These are phyloP conservation scores for Paradisaea rubra DNA, from an alignment of 2,113 vertebrate species.

Conservation along the genomic window DNA sequence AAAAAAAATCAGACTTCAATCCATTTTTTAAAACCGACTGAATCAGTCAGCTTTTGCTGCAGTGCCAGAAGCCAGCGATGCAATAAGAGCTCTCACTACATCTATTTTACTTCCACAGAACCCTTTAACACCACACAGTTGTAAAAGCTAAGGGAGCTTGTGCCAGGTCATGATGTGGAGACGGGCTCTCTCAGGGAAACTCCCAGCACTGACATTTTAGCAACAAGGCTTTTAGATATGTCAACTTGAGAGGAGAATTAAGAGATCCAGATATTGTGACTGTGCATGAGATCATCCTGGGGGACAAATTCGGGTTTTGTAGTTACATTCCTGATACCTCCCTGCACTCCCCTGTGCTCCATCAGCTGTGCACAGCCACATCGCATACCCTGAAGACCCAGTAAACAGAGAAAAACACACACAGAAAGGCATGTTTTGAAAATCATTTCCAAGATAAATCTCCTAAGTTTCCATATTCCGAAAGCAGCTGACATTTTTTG, in stretches of 20 bases:
- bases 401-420: neutral
- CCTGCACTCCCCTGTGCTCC: neutral
- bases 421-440: neutral
- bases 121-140: neutral
- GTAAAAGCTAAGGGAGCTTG: slow-evolving; percentile 23
- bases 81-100: neutral
- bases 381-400: neutral
- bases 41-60: neutral
- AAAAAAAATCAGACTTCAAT: neutral
- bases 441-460: neutral
- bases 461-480: neutral
- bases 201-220: slow-evolving; percentile 11
- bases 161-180: slow-evolving; percentile 43
- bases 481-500: neutral
- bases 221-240: neutral
- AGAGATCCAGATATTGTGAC: slow-evolving; percentile 12
- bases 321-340: neutral
- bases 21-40: neutral
- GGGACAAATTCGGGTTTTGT: neutral
- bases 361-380: neutral
- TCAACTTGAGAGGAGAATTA: neutral
- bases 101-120: slow-evolving; percentile 17
- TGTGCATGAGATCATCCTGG: neutral
- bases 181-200: slow-evolving; percentile 39
- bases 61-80: neutral